Conservation (phyloP, 2,797 vertebrate genomes). For the Pseudocheirus occidentalis region DNA sequence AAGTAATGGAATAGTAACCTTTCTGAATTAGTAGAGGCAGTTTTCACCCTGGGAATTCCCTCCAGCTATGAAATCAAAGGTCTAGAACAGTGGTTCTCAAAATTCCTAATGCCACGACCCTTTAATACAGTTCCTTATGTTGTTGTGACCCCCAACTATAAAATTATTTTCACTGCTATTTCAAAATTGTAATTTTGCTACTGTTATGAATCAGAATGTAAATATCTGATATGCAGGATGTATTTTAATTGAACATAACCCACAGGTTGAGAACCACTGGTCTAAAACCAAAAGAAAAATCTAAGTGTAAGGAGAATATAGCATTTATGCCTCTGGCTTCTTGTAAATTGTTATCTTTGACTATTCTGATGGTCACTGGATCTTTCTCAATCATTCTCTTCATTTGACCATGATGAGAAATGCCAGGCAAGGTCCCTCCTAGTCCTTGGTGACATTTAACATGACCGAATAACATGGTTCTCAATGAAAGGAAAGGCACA, state of each 20-base stretch:
- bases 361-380: neutral
- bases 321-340: conserved; percentile 1
- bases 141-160: too few species aligned
- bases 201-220: too few species aligned
- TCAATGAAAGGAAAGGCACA: conserved; percentile 41
- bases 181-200: too few species aligned
- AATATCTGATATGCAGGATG: too few species aligned
- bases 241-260: too few species aligned
- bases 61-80: neutral
- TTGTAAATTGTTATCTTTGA: neutral
- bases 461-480: conserved; percentile 48
- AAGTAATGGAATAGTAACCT: neutral
- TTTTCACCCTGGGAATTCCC: neutral
- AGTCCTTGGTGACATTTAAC: conserved; percentile 55
- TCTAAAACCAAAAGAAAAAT: neutral
- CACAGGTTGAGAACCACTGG: too few species aligned
- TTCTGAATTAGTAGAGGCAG: neutral
- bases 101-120: too few species aligned
- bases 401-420: neutral
- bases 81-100: too few species aligned
- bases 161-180: too few species aligned
- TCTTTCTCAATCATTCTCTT: conserved; percentile 9
- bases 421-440: conserved; percentile 26
- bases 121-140: too few species aligned
- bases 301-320: neutral